phyloP scores from a whole-genome alignment of 2,113 vertebrate species.

The Theristicus caerulescens region DNA sequence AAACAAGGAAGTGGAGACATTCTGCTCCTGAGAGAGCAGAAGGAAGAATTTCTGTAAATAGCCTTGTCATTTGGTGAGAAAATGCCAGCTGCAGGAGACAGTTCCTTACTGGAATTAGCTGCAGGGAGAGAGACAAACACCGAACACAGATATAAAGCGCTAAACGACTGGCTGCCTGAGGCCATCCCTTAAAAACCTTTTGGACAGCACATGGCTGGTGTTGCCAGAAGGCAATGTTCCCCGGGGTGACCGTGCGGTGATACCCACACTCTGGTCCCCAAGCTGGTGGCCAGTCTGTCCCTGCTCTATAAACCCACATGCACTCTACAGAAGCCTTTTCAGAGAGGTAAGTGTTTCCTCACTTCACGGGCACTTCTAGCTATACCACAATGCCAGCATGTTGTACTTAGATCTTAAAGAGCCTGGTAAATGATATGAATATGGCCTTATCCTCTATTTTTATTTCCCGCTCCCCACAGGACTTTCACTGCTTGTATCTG shows the following conservation, averaged over 20 bases:
- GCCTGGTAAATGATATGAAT: neutral
- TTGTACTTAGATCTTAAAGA: neutral
- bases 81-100: neutral
- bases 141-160: rapidly evolving
- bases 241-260: neutral
- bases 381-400: neutral
- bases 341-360: neutral
- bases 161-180: neutral
- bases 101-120: neutral
- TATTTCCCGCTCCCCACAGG: neutral
- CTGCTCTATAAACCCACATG: neutral
- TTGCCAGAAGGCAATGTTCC: neutral
- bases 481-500: neutral
- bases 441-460: neutral
- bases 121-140: neutral
- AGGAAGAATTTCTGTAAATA: neutral
- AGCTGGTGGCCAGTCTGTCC: neutral
- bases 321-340: neutral
- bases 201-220: neutral
- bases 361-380: neutral
- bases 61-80: neutral
- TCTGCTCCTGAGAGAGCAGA: neutral
- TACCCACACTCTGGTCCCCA: neutral
- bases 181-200: neutral
- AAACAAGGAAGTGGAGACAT: neutral